A percentile compares a stretch with the other conserved stretches of the same genome.
phyloP scores from a whole-genome alignment of 2,888 invertebrate genomes.

The Heteromurus nitidus region DNA sequence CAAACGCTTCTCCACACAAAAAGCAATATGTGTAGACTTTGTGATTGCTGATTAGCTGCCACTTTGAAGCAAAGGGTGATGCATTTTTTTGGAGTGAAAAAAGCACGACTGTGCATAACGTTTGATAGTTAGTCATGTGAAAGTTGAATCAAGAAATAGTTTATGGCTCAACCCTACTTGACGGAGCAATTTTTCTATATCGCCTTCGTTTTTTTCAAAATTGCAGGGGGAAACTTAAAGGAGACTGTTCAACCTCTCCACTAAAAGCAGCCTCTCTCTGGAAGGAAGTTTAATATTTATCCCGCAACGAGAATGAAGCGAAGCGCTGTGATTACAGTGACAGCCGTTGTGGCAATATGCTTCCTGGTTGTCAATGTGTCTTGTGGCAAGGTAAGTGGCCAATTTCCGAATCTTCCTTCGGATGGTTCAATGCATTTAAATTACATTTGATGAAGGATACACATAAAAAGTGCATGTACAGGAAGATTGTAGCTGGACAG shows the following conservation, averaged over 20 bases:
- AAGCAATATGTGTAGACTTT: conserved; percentile 12
- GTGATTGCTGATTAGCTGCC: conserved; percentile 38
- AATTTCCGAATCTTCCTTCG: conserved; percentile 31
- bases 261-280: conserved; percentile 16
- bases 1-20: neutral
- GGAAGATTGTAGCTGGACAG: too few species aligned
- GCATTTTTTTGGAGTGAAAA: neutral
- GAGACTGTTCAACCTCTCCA: neutral
- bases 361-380: conserved; percentile 56
- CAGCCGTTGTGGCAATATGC: conserved; percentile 49
- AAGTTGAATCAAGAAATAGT: conserved; percentile 14
- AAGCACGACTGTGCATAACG: neutral
- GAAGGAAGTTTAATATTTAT: conserved; percentile 47
- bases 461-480: too few species aligned
- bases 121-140: conserved; percentile 32
- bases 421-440: conserved; percentile 55
- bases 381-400: conserved; percentile 61
- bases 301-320: conserved; percentile 23
- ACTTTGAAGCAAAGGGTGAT: neutral
- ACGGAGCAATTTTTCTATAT: too few species aligned
- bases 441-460: conserved; percentile 43
- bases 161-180: neutral
- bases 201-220: too few species aligned
- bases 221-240: conserved; percentile 23
- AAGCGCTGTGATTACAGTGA: conserved; percentile 42